Percentiles rank a stretch among this genome's conserved stretches.
Conservation (phyloP, 2,888 invertebrate species). For the Ischnus inquisitorius region DNA sequence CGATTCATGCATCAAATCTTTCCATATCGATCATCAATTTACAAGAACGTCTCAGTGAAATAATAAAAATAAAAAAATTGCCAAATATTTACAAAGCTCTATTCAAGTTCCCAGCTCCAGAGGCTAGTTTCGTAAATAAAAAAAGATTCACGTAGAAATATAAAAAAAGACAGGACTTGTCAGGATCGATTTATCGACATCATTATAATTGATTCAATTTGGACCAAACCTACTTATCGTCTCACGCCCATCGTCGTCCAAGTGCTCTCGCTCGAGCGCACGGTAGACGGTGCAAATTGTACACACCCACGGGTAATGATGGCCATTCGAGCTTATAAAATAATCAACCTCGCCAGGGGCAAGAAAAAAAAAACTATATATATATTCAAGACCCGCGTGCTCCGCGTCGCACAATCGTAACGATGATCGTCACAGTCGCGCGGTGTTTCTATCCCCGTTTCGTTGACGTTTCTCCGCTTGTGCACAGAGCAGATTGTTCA, state of each 20-base stretch:
- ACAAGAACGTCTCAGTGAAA: too few species aligned
- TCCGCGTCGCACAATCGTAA: constrained; percentile 31
- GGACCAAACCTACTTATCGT: neutral
- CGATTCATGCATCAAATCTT: too few species aligned
- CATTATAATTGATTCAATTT: neutral
- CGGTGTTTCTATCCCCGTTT: neutral
- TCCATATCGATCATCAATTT: too few species aligned
- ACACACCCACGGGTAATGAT: constrained; percentile 18
- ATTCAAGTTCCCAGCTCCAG: too few species aligned
- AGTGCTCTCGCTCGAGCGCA: too few species aligned
- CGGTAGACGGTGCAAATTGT: constrained; percentile 5
- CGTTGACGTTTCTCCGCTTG: neutral
- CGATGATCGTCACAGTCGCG: constrained; percentile 6
- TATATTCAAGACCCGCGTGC: neutral
- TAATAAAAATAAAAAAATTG: too few species aligned
- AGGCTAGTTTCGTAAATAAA: too few species aligned
- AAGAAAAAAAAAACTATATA: constrained; percentile 51
- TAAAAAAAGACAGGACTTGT: too few species aligned
- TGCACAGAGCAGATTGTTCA: constrained; percentile 18
- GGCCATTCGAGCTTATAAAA: constrained; percentile 30
- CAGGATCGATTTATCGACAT: neutral
- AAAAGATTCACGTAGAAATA: too few species aligned
- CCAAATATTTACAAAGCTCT: too few species aligned
- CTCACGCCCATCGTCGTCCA: neutral
- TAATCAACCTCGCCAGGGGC: constrained; percentile 27